These are phyloP conservation scores for Chondrilla cf. caribensis DNA, from an alignment of 37 sponge, comb jelly and placozoan species.

Conservation along the genomic window DNA sequence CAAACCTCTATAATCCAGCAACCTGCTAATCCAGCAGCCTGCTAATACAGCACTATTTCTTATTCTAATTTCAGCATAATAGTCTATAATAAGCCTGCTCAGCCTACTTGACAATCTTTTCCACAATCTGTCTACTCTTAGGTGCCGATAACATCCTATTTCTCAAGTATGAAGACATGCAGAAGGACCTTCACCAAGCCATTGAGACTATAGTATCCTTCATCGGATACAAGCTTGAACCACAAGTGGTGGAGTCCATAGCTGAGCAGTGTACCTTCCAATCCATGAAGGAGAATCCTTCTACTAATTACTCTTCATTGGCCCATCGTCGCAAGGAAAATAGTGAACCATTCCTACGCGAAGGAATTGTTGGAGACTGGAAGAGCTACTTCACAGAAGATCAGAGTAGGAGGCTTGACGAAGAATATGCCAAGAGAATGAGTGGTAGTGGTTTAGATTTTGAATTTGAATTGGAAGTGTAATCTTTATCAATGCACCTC, in stretches of 20 bases:
- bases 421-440: slow-evolving; percentile 31
- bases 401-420: slow-evolving; percentile 34
- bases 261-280: too few relatives aligned
- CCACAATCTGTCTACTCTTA: too few relatives aligned
- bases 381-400: slow-evolving; percentile 42
- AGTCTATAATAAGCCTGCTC: too few relatives aligned
- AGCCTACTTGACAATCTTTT: too few relatives aligned
- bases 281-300: too few relatives aligned
- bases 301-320: background rate
- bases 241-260: slow-evolving; percentile 28
- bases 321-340: background rate
- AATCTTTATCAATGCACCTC: too few relatives aligned
- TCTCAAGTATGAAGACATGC: slow-evolving; percentile 61
- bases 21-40: too few relatives aligned
- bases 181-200: slow-evolving; percentile 27
- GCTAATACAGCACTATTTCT: too few relatives aligned
- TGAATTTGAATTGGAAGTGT: slow-evolving; percentile 9
- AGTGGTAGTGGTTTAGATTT: slow-evolving; percentile 24
- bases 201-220: slow-evolving; percentile 14
- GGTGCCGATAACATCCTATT: slow-evolving; percentile 49
- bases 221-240: too few relatives aligned
- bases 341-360: slow-evolving; percentile 31
- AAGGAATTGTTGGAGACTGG: slow-evolving; percentile 60
- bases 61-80: too few relatives aligned
- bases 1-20: too few relatives aligned